Evolutionary conservation across 1,140 invertebrate species (phyloP).

Genomic region (Sminthurides bifidus): DNA sequence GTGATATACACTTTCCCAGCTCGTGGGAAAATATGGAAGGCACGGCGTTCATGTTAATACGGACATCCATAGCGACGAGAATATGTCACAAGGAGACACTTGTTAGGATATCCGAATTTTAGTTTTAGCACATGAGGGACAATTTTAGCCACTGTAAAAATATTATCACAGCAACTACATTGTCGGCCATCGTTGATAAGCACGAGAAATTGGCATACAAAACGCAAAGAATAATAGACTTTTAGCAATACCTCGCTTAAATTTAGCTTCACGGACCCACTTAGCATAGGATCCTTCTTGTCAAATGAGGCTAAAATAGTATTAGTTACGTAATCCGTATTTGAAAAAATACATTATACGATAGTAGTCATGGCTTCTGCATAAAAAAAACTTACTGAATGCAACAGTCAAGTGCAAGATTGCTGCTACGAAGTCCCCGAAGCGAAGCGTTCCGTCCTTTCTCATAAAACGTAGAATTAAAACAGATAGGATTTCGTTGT

Average conservation of each 20-base stretch:
- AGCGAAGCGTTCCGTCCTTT: slow-evolving; percentile 82
- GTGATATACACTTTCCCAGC: too few relatives aligned
- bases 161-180: neutral
- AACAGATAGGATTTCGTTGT: slow-evolving; percentile 66
- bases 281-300: slow-evolving; percentile 65
- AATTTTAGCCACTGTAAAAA: slow-evolving; percentile 9
- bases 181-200: neutral
- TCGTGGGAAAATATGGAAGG: too few relatives aligned
- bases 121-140: slow-evolving; percentile 11
- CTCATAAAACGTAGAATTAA: slow-evolving; percentile 78
- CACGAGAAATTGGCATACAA: slow-evolving; percentile 7
- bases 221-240: slow-evolving; percentile 2
- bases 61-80: too few relatives aligned
- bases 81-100: too few relatives aligned
- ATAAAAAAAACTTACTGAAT: slow-evolving; percentile 54
- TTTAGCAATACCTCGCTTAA: slow-evolving; percentile 66
- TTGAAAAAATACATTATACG: neutral
- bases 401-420: slow-evolving; percentile 76
- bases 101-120: too few relatives aligned
- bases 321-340: neutral
- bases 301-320: slow-evolving; percentile 57
- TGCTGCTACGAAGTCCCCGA: slow-evolving; percentile 82
- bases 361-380: slow-evolving; percentile 4
- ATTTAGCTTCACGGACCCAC: slow-evolving; percentile 65
- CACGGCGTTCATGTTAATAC: too few relatives aligned